These are phyloP conservation scores for Myopa tessellatipennis DNA, from an alignment of 2,888 invertebrate genomes.

Conservation along the genomic window DNA sequence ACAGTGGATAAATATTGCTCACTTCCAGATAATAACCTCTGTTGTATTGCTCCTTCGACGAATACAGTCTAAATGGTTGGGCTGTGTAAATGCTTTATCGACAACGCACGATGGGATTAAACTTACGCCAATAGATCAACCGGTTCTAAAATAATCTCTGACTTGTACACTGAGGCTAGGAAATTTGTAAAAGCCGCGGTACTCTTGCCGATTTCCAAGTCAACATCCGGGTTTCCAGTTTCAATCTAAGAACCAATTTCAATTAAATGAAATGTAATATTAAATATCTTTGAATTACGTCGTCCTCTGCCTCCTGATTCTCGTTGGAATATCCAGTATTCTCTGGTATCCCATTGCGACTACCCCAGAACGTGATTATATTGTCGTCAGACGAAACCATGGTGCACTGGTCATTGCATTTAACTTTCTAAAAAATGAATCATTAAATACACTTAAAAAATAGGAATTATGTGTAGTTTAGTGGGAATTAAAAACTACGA, in stretches of 20 bases:
- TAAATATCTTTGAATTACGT: conserved; percentile 24
- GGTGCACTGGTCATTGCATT: conserved; percentile 76
- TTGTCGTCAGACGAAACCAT: conserved; percentile 75
- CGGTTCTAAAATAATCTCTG: conserved; percentile 69
- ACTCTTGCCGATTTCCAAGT: conserved; percentile 63
- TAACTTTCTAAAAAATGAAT: conserved; percentile 70
- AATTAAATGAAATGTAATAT: no score
- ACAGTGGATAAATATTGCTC: conserved; percentile 71
- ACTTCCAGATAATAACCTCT: conserved; percentile 72
- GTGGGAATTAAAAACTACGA: no score
- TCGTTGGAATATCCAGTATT: conserved; percentile 48
- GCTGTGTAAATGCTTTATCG: not conserved
- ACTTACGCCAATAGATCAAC: conserved; percentile 71
- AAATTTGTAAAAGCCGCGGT: conserved; percentile 68
- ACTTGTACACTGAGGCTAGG: conserved; percentile 67
- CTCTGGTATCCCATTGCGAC: conserved; percentile 67
- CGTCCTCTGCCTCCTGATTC: conserved; percentile 23
- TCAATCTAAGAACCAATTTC: conserved; percentile 20
- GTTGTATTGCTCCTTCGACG: conserved; percentile 70
- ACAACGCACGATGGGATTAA: not conserved
- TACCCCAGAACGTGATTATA: conserved; percentile 78
- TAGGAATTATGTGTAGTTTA: no score
- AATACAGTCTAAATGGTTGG: conserved; percentile 68
- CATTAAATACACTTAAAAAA: not conserved
- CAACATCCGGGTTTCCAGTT: conserved; percentile 44